Base-by-base conservation (phyloP, 2,113 vertebrate species). In the Muntiacus reevesi region DNA sequence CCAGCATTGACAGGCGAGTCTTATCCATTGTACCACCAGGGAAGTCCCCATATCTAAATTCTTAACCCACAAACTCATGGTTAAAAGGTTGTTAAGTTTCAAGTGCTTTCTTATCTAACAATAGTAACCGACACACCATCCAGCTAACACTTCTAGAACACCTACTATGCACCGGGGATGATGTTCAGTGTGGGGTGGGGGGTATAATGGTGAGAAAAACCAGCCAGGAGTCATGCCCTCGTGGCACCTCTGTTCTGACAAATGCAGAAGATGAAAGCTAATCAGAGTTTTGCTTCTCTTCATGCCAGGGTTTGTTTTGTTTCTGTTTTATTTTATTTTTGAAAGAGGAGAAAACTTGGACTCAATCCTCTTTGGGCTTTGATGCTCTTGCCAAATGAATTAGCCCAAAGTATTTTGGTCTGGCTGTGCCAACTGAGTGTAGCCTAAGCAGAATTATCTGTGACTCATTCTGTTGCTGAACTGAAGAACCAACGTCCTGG, bases 361-460 rank as follows among this genome's bases (percentile, higher is more conserved):
- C 74, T 93, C 93, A 0, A 15, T 94, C 97, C 97, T 97, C 50
- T 47, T 79, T 11, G 25, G 28, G 33, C 97, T 98, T 99, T 97
- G 98, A 97, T 97, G 97, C 93, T 95, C 30, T 62, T 96, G 98
- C 98, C 98, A 98, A 92, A 92, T 30, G 23, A 94, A 93, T 95
- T 88, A 90, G 97, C 97, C 97, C 54, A 59, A 86, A 98, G 97
- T 54, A 27, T 96, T 98, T 95, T n/a, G 13, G 57, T 78, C 94
- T 92, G 97, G 55, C 54, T 36, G 94, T 97, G 83, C 96, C 95
- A n/a, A 1, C 7, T 40, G 6, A 4, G 43, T 5, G 67, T 6
- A 0, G 85, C 85, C 28, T 27, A 1, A 17, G 81, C 55, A 95
- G 92, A 40, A 82, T 52, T 33, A 67, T 52, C 14, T 27, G 54